Evolutionary conservation across 2,797 vertebrate species (phyloP).

Genomic region (Momotus momota): DNA sequence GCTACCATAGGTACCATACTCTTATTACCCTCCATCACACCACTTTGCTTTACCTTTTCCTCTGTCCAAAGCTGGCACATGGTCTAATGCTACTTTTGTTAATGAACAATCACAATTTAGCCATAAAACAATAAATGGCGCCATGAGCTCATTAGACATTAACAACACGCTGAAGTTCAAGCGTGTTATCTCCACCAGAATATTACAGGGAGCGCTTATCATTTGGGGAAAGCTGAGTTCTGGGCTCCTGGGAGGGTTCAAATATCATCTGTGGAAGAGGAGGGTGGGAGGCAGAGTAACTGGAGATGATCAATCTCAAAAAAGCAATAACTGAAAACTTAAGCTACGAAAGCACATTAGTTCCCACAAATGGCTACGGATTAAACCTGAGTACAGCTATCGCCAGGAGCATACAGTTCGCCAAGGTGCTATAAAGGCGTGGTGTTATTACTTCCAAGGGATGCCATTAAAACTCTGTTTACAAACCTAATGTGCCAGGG

Average conservation of each 20-base stretch:
- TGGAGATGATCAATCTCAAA: conserved; percentile 42
- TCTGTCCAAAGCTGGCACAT: conserved; percentile 9
- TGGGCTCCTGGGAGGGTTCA: neutral
- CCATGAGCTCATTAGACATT: conserved; percentile 39
- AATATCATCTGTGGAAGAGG: neutral
- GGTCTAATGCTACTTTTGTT: conserved; percentile 24
- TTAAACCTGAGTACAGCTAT: conserved; percentile 54
- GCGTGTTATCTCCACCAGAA: conserved; percentile 38
- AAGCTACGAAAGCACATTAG: conserved; percentile 72
- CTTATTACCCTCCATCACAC: neutral
- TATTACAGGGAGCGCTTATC: conserved; percentile 52
- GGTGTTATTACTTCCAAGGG: conserved; percentile 78
- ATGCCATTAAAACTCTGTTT: conserved; percentile 83
- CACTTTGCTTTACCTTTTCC: neutral
- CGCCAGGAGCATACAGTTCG: conserved; percentile 40
- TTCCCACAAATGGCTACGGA: conserved; percentile 63
- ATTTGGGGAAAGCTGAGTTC: neutral
- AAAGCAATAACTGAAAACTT: conserved; percentile 48
- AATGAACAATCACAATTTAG: conserved; percentile 48
- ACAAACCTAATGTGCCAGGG: conserved; percentile 80
- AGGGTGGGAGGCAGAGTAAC: neutral
- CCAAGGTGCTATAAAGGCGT: conserved; percentile 74
- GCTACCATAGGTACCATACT: neutral
- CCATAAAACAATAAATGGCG: conserved; percentile 3
- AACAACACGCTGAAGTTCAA: conserved; percentile 32